Evolutionary conservation across 2,797 vertebrate species (phyloP).

Genomic region (Pseudomugil tenellus): DNA sequence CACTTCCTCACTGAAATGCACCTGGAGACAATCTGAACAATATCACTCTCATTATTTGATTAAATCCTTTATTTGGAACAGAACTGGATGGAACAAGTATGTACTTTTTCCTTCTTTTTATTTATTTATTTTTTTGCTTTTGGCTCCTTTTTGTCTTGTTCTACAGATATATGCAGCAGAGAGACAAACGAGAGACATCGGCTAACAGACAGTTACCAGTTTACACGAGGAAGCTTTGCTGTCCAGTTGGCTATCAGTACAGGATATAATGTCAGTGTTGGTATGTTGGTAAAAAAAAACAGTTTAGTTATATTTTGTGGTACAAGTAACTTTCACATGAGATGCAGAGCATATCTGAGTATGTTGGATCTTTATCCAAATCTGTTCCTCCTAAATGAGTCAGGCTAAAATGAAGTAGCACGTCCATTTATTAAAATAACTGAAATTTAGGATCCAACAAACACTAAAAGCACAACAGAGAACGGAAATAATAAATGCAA

Average conservation of each 20-base stretch:
- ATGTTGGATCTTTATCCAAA: neutral
- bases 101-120: neutral
- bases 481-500: too few species aligned
- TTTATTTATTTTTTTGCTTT: too few species aligned
- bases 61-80: neutral
- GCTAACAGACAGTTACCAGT: neutral
- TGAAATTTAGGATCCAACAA: neutral
- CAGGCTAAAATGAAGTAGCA: too few species aligned
- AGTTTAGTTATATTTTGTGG: neutral
- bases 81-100: neutral
- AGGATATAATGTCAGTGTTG: neutral
- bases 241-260: neutral
- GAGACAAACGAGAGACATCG: neutral
- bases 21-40: neutral
- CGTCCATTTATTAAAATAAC: neutral
- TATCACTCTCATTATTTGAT: neutral
- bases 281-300: neutral
- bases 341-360: neutral
- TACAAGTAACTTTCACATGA: neutral
- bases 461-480: neutral
- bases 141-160: neutral
- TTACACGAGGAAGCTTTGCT: too few species aligned
- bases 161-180: neutral
- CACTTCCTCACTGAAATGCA: too few species aligned
- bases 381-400: neutral